Evolutionary conservation across 2,888 invertebrate species (phyloP), one percentile per base, ranked within the genome.

Genomic region (Sinotaia quadrata): DNA sequence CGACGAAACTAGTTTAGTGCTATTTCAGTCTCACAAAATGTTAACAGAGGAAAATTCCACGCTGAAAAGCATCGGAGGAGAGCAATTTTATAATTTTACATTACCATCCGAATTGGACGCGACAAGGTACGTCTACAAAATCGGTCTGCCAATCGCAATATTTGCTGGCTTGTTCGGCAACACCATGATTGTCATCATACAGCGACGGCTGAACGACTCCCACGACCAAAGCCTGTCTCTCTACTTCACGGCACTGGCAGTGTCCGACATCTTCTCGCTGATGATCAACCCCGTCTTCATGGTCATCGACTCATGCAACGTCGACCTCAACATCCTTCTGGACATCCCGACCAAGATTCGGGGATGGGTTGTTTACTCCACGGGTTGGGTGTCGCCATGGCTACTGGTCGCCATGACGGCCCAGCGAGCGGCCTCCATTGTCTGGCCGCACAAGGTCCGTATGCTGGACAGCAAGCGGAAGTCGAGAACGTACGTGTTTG

Each of bases 351-450:
- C 66, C 33, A 71, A 65, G 34, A 60, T 71, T 24, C 10, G 60
- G 41, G 18, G 15, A n/a, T 72, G 60, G 57, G 5, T 57, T 1
- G 59, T 21, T 5, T 56, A 66, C 7, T 51, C 54, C 33, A 37
- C 44, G 2, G 56, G 61, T 1, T 51, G 61, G 15, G 44, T 59
- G 34, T 68, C 68, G 33, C 56, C 68, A 2, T 72, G 72, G 72
- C 41, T 66, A 8, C 27, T 72, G 34, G 72, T 72, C 24, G 66
- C 62, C 21, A 66, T 72, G 61, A 72, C 72, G 37, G 29, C 49
- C 4, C 65, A 69, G 44, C 61, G 68, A 0, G 57, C 66, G 21
- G 2, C 61, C 5, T 57, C 66, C 10, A n/a, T n/a, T n/a, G n/a
- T n/a, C n/a, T n/a, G n/a, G n/a, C n/a, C n/a, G n/a, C n/a, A n/a